Evolutionary conservation across 2,797 vertebrate species (phyloP), one percentile per base, ranked within the genome.

Genomic region (Harpagifer antarcticus): DNA sequence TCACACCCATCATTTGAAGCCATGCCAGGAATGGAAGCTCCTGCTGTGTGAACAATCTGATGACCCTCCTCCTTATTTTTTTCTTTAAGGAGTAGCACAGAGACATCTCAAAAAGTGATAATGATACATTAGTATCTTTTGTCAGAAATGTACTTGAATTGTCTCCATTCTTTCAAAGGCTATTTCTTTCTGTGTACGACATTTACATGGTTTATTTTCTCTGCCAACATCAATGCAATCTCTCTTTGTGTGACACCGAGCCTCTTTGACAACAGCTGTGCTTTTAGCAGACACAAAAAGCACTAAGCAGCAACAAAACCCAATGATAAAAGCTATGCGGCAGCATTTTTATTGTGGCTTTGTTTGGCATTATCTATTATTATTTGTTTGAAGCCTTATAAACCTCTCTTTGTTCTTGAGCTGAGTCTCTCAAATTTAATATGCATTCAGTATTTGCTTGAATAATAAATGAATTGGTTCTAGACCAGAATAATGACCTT

Each of bases 211-310:
- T 23, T 64, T 74, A 53, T 53, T 64, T 58, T 14, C 7, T 61
- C 45, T 56, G n/a, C 8, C 19, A 3, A 43, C 55, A 52, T 57
- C 63, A 20, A 23, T 23, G 42, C 57, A 53, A 20, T 37, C 14
- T 52, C 48, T 52, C 27, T 27, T 52, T 31, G 42, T 19, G 37
- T 42, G 74, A 49, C 55, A 61, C 53, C 9, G 9, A 33, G 16
- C 14, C 57, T 61, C 64, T 81, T 53, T 64, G 63, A 74, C 58
- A 72, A 37, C 52, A 27, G 20, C n/a, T 72, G 59, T 63, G 69
- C 62, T 66, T 79, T 83, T 61, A 69, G 61, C 58, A 33, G 68
- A 55, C 62, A 52, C 33, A 59, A 61, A 80, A 72, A 67, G 10
- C 40, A 59, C 40, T 64, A 54, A 52, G 23, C 49, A 47, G 15